Evolutionary conservation across 2,888 invertebrate genomes (phyloP).

Genomic region (Synanthedon vespiformis): DNA sequence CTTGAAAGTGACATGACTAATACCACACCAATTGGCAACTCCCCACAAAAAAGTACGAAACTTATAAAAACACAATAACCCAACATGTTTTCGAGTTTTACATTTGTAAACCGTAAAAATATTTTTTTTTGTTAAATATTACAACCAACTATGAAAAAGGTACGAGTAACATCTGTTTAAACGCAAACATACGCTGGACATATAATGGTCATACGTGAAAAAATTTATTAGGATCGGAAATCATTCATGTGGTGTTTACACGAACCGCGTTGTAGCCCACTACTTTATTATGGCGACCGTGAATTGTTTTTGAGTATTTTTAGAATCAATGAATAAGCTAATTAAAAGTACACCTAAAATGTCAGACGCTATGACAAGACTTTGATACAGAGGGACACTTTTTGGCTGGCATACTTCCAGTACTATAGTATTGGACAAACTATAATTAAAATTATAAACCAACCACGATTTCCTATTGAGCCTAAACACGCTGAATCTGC

Average conservation of each 20-base stretch:
- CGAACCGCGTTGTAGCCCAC: conserved; percentile 15
- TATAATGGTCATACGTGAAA: conserved; percentile 32
- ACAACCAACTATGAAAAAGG: conserved; percentile 27
- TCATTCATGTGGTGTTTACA: conserved; percentile 36
- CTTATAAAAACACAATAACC: too few species aligned
- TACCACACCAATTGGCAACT: too few species aligned
- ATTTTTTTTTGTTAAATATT: conserved; percentile 11
- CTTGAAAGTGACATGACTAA: too few species aligned
- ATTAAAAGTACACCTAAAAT: conserved; percentile 18
- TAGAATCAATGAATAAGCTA: conserved; percentile 35
- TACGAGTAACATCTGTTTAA: conserved; percentile 43
- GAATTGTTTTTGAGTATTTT: conserved; percentile 10
- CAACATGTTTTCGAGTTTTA: too few species aligned
- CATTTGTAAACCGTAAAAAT: too few species aligned
- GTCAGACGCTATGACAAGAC: background rate
- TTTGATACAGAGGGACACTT: background rate
- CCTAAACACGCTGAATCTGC: too few species aligned
- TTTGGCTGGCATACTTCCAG: background rate
- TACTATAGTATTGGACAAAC: background rate
- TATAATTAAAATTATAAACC: too few species aligned
- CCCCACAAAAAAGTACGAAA: too few species aligned
- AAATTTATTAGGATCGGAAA: conserved; percentile 52
- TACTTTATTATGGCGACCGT: conserved; percentile 4
- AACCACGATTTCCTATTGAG: too few species aligned
- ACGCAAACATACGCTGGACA: conserved; percentile 28